Conservation (phyloP, 2,113 vertebrate genomes). For the Leptobrachium leishanense region DNA sequence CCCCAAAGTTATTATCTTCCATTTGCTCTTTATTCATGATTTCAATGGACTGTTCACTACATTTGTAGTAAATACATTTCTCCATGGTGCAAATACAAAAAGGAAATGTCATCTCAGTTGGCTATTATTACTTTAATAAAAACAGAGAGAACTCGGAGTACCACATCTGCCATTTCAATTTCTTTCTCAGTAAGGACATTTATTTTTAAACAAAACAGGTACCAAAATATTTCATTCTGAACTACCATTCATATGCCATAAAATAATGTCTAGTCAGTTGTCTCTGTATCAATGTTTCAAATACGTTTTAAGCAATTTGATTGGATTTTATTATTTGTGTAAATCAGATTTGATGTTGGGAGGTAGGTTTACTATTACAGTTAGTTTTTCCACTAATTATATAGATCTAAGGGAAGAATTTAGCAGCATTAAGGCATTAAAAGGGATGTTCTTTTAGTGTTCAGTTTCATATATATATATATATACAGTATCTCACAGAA, state of each 20-base stretch:
- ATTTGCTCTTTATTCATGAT: background rate
- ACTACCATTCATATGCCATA: background rate
- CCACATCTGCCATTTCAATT: constrained; percentile 13
- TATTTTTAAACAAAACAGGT: background rate
- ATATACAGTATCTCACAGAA: no score
- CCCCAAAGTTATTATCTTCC: background rate
- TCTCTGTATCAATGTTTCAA: no score
- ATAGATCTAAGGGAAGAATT: no score
- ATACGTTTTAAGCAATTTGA: no score
- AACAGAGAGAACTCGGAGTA: constrained; percentile 8
- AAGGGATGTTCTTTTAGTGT: no score
- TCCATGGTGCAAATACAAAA: constrained; percentile 19
- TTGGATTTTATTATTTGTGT: no score
- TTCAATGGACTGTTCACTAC: background rate
- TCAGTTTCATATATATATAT: no score
- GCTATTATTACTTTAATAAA: constrained; percentile 14
- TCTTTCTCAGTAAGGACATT: constrained; percentile 24
- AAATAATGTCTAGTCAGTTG: background rate
- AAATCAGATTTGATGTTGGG: no score
- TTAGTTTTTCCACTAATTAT: no score
- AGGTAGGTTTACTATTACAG: no score
- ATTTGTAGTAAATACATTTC: background rate
- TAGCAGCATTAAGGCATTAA: no score
- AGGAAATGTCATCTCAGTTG: constrained; percentile 23
- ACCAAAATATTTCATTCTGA: background rate